phyloP scores from a whole-genome alignment of 1,140 invertebrate genomes.

The Episyrphus balteatus region DNA sequence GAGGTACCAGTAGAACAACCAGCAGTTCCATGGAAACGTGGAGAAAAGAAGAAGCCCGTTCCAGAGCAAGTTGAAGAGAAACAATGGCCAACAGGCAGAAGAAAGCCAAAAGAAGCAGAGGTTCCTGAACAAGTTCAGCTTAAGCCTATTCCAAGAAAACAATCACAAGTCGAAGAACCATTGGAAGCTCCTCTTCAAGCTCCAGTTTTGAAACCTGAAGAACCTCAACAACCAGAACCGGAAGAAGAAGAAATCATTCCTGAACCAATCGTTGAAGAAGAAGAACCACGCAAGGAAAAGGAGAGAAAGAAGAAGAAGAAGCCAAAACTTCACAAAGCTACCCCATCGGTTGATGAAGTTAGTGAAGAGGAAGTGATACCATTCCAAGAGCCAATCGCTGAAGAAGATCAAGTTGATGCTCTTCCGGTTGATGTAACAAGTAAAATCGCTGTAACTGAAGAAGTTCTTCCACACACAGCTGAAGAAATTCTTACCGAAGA shows the following conservation, averaged over 20 bases:
- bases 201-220: conserved; percentile 24
- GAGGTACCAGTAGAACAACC: conserved; percentile 27
- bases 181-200: conserved; percentile 27
- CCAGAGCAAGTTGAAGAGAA: conserved; percentile 37
- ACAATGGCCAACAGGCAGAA: conserved; percentile 36
- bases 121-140: conserved; percentile 39
- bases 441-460: conserved; percentile 26
- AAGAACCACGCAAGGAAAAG: conserved; percentile 19
- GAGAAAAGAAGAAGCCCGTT: conserved; percentile 29
- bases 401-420: conserved; percentile 35
- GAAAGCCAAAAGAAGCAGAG: conserved; percentile 32
- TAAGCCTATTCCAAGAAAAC: conserved; percentile 38
- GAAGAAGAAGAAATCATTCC: conserved; percentile 22
- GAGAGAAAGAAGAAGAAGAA: conserved; percentile 34
- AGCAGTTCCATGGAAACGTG: conserved; percentile 31
- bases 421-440: conserved; percentile 27
- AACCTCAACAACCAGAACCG: conserved; percentile 20
- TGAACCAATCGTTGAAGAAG: conserved; percentile 20
- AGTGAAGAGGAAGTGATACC: conserved; percentile 26
- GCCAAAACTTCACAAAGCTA: conserved; percentile 28
- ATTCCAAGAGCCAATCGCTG: conserved; percentile 31
- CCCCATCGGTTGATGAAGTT: conserved; percentile 28
- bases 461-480: conserved; percentile 22
- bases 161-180: conserved; percentile 21
- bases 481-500: conserved; percentile 23